These are phyloP conservation scores for Pangasius krempfi DNA, from an alignment of 2,797 vertebrate species.

Conservation along the genomic window DNA sequence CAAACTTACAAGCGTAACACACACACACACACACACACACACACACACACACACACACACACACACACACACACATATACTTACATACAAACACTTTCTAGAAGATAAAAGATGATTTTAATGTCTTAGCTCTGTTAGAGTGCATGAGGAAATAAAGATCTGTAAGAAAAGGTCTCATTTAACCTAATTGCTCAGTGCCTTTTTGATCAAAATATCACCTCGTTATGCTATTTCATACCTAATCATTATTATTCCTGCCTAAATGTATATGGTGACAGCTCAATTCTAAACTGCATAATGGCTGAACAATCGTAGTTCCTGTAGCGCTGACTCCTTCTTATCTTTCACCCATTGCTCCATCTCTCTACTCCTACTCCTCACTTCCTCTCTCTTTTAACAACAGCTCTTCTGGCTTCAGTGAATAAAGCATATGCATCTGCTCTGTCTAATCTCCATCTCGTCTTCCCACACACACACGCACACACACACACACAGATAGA, in stretches of 20 bases:
- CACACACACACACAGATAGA: background rate
- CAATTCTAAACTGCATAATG: background rate
- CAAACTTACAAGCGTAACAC: background rate
- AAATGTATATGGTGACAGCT: conserved; percentile 10
- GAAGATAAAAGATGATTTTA: background rate
- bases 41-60: background rate
- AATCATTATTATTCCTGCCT: background rate
- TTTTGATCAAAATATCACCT: conserved; percentile 25
- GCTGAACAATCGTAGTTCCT: conserved; percentile 18
- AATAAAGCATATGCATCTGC: conserved; percentile 44
- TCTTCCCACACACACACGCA: conserved; percentile 20
- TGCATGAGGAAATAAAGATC: background rate
- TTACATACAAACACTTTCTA: background rate
- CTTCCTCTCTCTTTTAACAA: conserved; percentile 25
- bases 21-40: background rate
- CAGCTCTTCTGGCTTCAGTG: conserved; percentile 31
- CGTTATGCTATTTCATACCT: background rate
- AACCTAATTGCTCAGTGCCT: background rate
- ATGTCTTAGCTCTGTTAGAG: no score
- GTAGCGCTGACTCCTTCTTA: conserved; percentile 1
- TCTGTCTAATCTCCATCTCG: conserved; percentile 33
- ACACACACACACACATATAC: background rate
- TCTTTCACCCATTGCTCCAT: conserved; percentile 2
- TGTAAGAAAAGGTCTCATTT: background rate
- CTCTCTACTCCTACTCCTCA: conserved; percentile 10